Evolutionary conservation across 1,140 invertebrate species (phyloP).

Genomic region (Drosophila dunni): DNA sequence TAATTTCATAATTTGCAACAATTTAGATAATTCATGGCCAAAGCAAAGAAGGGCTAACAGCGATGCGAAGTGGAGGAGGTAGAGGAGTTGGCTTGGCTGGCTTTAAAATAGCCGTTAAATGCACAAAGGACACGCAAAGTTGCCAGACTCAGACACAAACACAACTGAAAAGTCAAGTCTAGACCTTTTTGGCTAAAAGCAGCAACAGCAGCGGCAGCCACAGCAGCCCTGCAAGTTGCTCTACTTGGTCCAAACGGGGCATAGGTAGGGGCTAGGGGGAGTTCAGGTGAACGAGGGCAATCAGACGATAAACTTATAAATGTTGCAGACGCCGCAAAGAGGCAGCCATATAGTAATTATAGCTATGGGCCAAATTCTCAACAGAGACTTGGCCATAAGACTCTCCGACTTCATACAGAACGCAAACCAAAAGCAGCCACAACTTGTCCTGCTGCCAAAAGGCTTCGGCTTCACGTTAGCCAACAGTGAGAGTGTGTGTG

Average conservation of each 20-base stretch:
- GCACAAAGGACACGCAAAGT: slow-evolving; percentile 79
- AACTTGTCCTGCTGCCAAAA: slow-evolving; percentile 26
- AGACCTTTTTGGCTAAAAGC: slow-evolving; percentile 30
- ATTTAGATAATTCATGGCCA: slow-evolving; percentile 76
- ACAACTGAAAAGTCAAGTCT: slow-evolving; percentile 41
- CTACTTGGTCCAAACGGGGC: neutral
- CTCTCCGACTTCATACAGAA: slow-evolving; percentile 23
- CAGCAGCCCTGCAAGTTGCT: slow-evolving; percentile 24
- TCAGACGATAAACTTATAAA: slow-evolving; percentile 82
- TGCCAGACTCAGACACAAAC: slow-evolving; percentile 43
- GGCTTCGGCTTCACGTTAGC: slow-evolving; percentile 2
- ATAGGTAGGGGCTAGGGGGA: neutral
- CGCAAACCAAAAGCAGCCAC: slow-evolving; percentile 48
- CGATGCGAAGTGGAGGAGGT: no score
- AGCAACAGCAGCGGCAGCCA: slow-evolving; percentile 42
- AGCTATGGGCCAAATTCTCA: slow-evolving; percentile 69
- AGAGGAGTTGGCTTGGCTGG: neutral
- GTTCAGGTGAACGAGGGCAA: slow-evolving; percentile 63
- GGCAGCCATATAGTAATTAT: slow-evolving; percentile 82
- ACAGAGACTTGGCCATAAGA: slow-evolving; percentile 26
- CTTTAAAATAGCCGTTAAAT: slow-evolving; percentile 80
- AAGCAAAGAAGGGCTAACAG: slow-evolving; percentile 5
- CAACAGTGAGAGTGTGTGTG: neutral
- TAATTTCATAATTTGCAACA: slow-evolving; percentile 77
- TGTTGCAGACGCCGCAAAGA: slow-evolving; percentile 73